These are phyloP conservation scores for Hyphantria cunea DNA, from an alignment of 1,140 invertebrate species.

Conservation along the genomic window DNA sequence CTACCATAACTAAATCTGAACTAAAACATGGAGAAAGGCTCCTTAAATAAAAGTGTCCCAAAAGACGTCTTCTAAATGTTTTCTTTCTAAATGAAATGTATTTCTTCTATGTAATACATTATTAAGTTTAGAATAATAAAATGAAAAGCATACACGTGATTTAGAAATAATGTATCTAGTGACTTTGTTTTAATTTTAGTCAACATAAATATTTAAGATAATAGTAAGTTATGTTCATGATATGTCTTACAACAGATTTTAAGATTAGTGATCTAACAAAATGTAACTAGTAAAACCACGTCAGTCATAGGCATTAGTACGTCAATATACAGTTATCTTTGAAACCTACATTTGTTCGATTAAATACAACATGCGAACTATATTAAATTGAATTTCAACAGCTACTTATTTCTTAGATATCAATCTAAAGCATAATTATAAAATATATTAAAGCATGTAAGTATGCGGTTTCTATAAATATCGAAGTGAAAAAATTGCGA, in stretches of 20 bases:
- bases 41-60: too few relatives aligned
- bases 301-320: not conserved
- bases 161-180: not conserved
- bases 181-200: not conserved
- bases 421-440: conserved; percentile 8
- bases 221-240: not conserved
- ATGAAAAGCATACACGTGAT: too few relatives aligned
- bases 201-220: not conserved
- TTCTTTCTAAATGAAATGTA: too few relatives aligned
- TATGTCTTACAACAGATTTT: conserved; percentile 3
- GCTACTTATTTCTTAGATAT: conserved; percentile 11
- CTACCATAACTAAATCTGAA: too few relatives aligned
- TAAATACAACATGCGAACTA: conserved; percentile 13
- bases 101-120: too few relatives aligned
- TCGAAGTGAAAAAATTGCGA: too few relatives aligned
- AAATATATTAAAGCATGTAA: too few relatives aligned
- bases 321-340: conserved; percentile 7
- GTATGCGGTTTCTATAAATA: too few relatives aligned
- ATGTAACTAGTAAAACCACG: not conserved
- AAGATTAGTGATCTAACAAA: not conserved
- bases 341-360: conserved; percentile 19
- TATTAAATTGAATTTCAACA: conserved; percentile 16
- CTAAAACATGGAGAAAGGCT: too few relatives aligned
- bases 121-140: too few relatives aligned
- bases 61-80: too few relatives aligned